Evolutionary conservation across 1,140 invertebrate species (phyloP).

Genomic region (Eciton burchellii): DNA sequence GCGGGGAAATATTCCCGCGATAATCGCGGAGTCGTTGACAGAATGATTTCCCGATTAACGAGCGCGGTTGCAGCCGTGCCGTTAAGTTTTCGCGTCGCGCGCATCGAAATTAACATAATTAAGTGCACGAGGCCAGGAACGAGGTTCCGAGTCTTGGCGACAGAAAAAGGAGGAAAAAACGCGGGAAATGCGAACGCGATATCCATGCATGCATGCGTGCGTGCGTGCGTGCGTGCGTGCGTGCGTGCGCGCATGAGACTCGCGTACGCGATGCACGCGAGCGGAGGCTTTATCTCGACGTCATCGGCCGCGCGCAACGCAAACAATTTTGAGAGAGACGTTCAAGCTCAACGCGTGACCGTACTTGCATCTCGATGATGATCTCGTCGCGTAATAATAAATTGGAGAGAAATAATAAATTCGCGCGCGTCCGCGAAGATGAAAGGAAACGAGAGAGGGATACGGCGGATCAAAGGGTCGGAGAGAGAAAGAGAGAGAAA

Average conservation of each 20-base stretch:
- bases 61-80: constrained; percentile 28
- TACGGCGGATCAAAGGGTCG: background rate
- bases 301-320: constrained; percentile 38
- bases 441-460: constrained; percentile 12
- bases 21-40: constrained; percentile 51
- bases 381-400: constrained; percentile 9
- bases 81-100: constrained; percentile 39
- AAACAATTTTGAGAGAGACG: constrained; percentile 50
- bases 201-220: constrained; percentile 53
- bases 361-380: constrained; percentile 6
- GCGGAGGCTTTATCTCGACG: constrained; percentile 37
- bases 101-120: constrained; percentile 69
- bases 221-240: constrained; percentile 45
- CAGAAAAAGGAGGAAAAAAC: constrained; percentile 16
- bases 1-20: constrained; percentile 37
- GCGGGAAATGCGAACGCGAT: constrained; percentile 49
- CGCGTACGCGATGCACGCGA: background rate
- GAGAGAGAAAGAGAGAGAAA: constrained; percentile 18
- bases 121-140: constrained; percentile 60
- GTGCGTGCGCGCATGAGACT: background rate
- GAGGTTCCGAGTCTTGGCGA: constrained; percentile 35
- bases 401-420: constrained; percentile 66
- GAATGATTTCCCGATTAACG: constrained; percentile 67
- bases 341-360: constrained; percentile 44
- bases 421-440: background rate